Base-by-base conservation (phyloP, 2,113 vertebrate species). In the Oryzias javanicus region DNA sequence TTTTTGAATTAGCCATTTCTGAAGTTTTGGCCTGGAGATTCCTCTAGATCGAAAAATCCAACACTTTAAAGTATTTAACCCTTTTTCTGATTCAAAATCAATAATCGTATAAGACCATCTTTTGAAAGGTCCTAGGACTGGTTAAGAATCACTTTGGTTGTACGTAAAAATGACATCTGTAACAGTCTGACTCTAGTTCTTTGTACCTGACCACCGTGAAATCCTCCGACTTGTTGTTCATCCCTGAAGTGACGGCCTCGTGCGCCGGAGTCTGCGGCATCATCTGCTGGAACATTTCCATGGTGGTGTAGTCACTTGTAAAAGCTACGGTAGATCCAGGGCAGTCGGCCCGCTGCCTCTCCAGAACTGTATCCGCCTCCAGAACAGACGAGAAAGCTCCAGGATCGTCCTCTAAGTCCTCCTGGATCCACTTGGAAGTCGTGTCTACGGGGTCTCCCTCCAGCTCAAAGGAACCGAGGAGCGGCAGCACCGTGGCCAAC, bases 261-360 rank as follows among this genome's bases (percentile, higher is more conserved):
- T 20, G 49, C 0, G 1, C 41, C 0, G 24, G 4, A 4, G 6
- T 17, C 35, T 44, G 35, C 53, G 72, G 60, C 49, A 57, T 64
- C 13, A 42, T 59, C 60, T 87, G 83, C 55, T 88, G 89, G 49
- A 93, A 89, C 68, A 91, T 60, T 46, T 92, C 93, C 90, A 95
- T 82, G 7, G 92, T 94, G 19, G 92, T 89, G 18, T 95, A 95
- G 46, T 89, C 93, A 6, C 83, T 70, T 4, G 80, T 1, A 46
- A 90, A 70, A 16, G 72, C 63, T 2, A 57, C 42, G 5, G 84
- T 17, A 8, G 55, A 47, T 1, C 48, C 65, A 10, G 55, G 54
- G 8, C 29, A 13, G 17, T 53, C 40, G 0, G 44, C 54, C 27
- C 2, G 42, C 1, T 10, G 64, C 8, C 4, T 18, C 42, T 65